Conservation (phyloP, 2,113 vertebrate species). For the Scalopus aquaticus region DNA sequence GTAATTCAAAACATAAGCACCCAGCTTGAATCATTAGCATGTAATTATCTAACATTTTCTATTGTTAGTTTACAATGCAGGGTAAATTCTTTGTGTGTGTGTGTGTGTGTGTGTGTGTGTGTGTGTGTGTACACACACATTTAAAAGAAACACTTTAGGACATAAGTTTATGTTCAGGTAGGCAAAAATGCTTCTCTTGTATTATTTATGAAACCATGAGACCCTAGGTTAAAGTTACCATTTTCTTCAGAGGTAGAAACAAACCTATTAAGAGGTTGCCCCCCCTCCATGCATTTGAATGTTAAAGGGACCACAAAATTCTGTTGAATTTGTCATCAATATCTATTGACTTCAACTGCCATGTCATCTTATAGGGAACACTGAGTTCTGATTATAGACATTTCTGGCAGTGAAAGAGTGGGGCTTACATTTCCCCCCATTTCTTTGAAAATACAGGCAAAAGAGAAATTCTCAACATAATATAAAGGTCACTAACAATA, state of each 20-base stretch:
- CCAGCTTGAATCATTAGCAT: constrained; percentile 79
- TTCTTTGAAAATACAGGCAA: constrained; percentile 60
- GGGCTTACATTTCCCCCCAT: not conserved
- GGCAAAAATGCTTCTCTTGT: not conserved
- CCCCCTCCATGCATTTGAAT: not conserved
- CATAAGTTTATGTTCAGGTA: not conserved
- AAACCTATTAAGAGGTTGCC: not conserved
- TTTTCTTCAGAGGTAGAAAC: not conserved
- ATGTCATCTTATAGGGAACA: not conserved
- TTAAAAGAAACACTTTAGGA: constrained; percentile 21
- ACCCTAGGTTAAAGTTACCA: not conserved
- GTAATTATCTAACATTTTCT: constrained; percentile 80
- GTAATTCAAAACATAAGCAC: constrained; percentile 81
- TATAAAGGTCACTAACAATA: constrained; percentile 84
- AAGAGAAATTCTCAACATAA: constrained; percentile 70
- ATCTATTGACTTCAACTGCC: constrained; percentile 19
- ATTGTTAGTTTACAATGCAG: constrained; percentile 74
- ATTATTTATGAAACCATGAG: not conserved
- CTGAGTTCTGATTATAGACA: constrained; percentile 2
- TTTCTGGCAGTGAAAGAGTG: constrained; percentile 69
- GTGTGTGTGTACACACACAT: no score
- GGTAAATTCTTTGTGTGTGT: constrained; percentile 57
- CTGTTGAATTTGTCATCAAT: constrained; percentile 23
- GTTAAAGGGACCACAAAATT: not conserved
- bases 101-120: no score